A percentile compares a stretch with the other conserved stretches of the same genome.
These are phyloP conservation scores for Chanos chanos DNA, from an alignment of 2,797 vertebrate species.

Conservation along the genomic window DNA sequence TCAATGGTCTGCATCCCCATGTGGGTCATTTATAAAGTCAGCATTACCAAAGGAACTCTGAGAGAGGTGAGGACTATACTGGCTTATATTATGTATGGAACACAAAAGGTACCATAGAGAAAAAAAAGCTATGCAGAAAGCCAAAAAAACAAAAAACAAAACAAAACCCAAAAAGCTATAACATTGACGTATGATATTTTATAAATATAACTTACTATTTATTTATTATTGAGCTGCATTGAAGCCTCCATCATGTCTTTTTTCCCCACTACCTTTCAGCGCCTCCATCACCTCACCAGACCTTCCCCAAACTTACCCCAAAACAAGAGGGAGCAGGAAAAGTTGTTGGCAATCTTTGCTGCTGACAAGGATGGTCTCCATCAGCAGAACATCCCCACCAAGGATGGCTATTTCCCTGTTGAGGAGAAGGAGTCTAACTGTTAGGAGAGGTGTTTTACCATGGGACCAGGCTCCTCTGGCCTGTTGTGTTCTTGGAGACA, in stretches of 20 bases:
- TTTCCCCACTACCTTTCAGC: slow-evolving; percentile 49
- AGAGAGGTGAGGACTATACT: slow-evolving; percentile 79
- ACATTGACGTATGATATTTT: too few species aligned
- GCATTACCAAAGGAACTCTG: slow-evolving; percentile 80
- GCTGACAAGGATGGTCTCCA: slow-evolving; percentile 54
- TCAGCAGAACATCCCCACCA: slow-evolving; percentile 54
- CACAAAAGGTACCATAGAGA: too few species aligned
- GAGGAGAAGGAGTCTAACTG: slow-evolving; percentile 70
- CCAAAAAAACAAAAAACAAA: too few species aligned
- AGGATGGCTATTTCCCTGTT: slow-evolving; percentile 66
- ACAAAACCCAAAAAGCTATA: too few species aligned
- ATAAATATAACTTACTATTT: too few species aligned
- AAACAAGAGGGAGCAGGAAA: slow-evolving; percentile 63
- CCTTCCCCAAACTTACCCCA: slow-evolving; percentile 68
- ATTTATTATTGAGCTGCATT: not conserved
- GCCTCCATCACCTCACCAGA: slow-evolving; percentile 55
- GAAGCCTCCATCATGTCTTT: not conserved
- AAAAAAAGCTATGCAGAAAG: too few species aligned
- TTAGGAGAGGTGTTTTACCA: too few species aligned
- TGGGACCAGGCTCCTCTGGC: too few species aligned
- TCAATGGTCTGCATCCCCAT: slow-evolving; percentile 92
- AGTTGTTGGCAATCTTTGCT: slow-evolving; percentile 56
- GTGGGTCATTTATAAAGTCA: slow-evolving; percentile 78
- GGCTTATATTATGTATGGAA: too few species aligned
- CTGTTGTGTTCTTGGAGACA: slow-evolving; percentile 20